These are phyloP conservation scores for Epirrita christyi DNA, from an alignment of 2,888 invertebrate genomes.

Conservation along the genomic window DNA sequence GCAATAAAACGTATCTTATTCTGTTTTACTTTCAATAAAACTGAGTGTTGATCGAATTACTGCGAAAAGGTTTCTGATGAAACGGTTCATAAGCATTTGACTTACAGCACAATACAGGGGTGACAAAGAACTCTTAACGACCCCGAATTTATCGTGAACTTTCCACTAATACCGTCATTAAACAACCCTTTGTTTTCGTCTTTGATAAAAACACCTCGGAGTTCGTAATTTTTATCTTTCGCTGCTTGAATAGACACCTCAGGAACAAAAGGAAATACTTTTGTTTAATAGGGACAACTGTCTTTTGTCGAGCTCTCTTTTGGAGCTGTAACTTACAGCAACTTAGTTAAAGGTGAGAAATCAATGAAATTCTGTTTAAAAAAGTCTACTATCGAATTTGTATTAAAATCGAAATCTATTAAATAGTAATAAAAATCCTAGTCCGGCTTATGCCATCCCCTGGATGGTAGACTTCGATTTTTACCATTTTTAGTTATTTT, in stretches of 20 bases:
- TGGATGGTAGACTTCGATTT: too few species aligned
- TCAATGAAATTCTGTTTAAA: slow-evolving; percentile 28
- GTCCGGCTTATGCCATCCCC: too few species aligned
- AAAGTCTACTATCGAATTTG: not conserved
- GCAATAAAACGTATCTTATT: too few species aligned
- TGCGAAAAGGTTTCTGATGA: slow-evolving; percentile 49
- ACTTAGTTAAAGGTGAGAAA: slow-evolving; percentile 40
- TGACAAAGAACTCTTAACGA: slow-evolving; percentile 80
- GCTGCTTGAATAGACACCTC: slow-evolving; percentile 64
- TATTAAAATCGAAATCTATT: not conserved
- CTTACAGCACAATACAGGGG: slow-evolving; percentile 71
- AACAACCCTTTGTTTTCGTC: slow-evolving; percentile 81
- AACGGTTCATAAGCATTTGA: slow-evolving; percentile 63
- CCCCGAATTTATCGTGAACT: slow-evolving; percentile 80
- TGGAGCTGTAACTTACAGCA: slow-evolving; percentile 44
- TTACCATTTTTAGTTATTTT: too few species aligned
- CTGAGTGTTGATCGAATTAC: slow-evolving; percentile 51
- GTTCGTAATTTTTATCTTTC: slow-evolving; percentile 80
- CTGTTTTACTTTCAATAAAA: slow-evolving; percentile 6
- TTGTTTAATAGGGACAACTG: slow-evolving; percentile 61
- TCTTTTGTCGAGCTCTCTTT: slow-evolving; percentile 45
- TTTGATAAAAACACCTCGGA: slow-evolving; percentile 78
- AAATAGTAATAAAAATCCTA: not conserved
- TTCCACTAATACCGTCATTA: slow-evolving; percentile 82
- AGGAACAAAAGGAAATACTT: slow-evolving; percentile 70